Conservation (phyloP, 1,140 invertebrate genomes). For the Pseudomyrmex flavicornis region DNA sequence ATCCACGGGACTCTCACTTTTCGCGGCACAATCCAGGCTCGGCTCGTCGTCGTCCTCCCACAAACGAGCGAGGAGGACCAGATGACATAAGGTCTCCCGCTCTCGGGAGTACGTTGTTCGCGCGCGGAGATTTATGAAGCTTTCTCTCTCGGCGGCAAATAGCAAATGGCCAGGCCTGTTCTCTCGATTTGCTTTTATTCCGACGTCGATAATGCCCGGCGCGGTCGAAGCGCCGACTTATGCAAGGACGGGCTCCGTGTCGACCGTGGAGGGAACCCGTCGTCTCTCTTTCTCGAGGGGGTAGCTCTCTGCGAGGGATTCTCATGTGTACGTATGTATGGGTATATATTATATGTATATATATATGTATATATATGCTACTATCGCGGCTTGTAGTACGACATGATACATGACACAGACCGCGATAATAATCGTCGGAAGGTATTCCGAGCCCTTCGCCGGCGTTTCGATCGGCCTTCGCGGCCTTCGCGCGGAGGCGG, state of each 20-base stretch:
- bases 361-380: constrained; percentile 22
- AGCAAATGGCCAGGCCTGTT: constrained; percentile 59
- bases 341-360: constrained; percentile 1
- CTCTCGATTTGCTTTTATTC: constrained; percentile 66
- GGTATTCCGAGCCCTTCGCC: constrained; percentile 58
- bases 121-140: constrained; percentile 79
- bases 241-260: constrained; percentile 61
- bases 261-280: constrained; percentile 39
- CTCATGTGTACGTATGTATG: background rate
- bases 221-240: constrained; percentile 35
- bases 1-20: constrained; percentile 77
- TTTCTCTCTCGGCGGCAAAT: constrained; percentile 76
- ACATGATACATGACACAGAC: constrained; percentile 73
- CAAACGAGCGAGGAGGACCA: constrained; percentile 47
- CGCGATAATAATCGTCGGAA: constrained; percentile 73
- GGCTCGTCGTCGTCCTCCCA: constrained; percentile 52
- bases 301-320: background rate
- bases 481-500: constrained; percentile 15
- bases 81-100: constrained; percentile 73
- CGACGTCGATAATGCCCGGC: constrained; percentile 49
- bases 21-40: constrained; percentile 34
- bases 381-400: constrained; percentile 71
- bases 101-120: constrained; percentile 59
- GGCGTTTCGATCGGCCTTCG: constrained; percentile 45
- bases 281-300: constrained; percentile 12